Base-by-base conservation (phyloP, 2,888 invertebrate species). In the Pristionchus mayeri region DNA sequence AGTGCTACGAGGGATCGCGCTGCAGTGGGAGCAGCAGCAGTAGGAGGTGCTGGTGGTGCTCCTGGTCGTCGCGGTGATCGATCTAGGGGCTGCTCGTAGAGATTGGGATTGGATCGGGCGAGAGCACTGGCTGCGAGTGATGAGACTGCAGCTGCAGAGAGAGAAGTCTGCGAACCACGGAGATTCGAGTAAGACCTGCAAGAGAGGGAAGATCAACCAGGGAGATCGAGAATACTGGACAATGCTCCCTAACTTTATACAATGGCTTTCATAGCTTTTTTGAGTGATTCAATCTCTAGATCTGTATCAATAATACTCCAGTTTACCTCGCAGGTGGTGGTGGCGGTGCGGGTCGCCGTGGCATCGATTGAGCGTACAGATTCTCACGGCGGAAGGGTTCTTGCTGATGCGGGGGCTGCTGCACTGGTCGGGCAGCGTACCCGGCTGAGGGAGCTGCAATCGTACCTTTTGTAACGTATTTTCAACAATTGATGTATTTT, bases 51-150 rank as follows among this genome's bases (percentile, higher is more conserved):
- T 7, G 44, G 24, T 21, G 63, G 2, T 0, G 30, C 60, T 37
- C 81, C 81, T 3, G 63, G 44, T 40, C 63, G n/a, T 9, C 81
- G 24, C 2, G 81, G 81, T 0, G 48, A 48, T 30, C 81, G 30
- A 48, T 82, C 81, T 27, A 82, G 48, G 44, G 84, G 84, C 52
- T 71, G 52, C 54, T 84, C 84, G 75, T 84, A 84, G 48, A 84
- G 27, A 44, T 67, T 57, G 18, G 84, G 84, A 75, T 84, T 84
- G 27, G 40, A 40, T 27, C 84, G 71, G 21, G 71, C 75, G 16
- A 75, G 52, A 2, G 71, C 71, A 52, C 16, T 37, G 11, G 71
- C 75, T n/a, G 84, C 84, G 3, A 84, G 75, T 7, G 30, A 37
- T 6, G 81, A 82, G 21, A 82, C 81, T 7, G 81, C 63, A 3